These are phyloP conservation scores for Orchesella cincta DNA, from an alignment of 1,140 invertebrate genomes.

Conservation along the genomic window DNA sequence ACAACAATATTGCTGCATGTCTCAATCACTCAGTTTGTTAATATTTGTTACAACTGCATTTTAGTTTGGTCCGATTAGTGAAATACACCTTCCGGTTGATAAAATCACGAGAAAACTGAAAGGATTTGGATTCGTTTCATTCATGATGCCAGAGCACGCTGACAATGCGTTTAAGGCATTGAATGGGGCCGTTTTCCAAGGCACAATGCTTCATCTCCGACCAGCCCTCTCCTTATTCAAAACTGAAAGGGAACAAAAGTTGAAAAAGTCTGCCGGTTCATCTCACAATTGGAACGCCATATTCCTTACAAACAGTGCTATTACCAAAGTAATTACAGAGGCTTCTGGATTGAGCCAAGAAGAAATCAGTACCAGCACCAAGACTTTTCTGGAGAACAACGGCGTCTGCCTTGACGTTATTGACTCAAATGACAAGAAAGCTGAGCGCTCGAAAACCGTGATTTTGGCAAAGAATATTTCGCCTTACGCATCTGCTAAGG, in stretches of 20 bases:
- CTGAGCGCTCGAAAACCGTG: conserved; percentile 81
- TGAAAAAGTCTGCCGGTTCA: conserved; percentile 73
- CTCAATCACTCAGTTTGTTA: neutral
- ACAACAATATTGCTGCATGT: neutral
- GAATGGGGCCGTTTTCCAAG: conserved; percentile 86
- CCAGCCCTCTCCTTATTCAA: conserved; percentile 76
- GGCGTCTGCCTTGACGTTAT: conserved; percentile 88
- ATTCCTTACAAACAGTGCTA: conserved; percentile 90
- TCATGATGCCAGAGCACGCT: conserved; percentile 93
- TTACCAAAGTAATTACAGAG: conserved; percentile 86
- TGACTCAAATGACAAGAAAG: conserved; percentile 64
- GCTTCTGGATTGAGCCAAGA: conserved; percentile 86
- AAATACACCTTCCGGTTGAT: conserved; percentile 89
- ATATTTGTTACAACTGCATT: neutral
- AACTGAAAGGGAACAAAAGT: conserved; percentile 78
- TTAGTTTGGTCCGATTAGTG: conserved; percentile 75
- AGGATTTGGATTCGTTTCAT: conserved; percentile 92
- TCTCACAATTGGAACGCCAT: conserved; percentile 96
- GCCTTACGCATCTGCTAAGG: conserved; percentile 68
- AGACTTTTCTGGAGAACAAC: conserved; percentile 82
- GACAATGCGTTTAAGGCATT: conserved; percentile 81
- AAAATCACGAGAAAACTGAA: conserved; percentile 78
- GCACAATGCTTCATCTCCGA: conserved; percentile 89
- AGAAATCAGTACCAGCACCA: conserved; percentile 81
- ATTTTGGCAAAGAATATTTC: conserved; percentile 96